phyloP scores from a whole-genome alignment of 1,140 invertebrate species.

The Drosophila kanapiae region DNA sequence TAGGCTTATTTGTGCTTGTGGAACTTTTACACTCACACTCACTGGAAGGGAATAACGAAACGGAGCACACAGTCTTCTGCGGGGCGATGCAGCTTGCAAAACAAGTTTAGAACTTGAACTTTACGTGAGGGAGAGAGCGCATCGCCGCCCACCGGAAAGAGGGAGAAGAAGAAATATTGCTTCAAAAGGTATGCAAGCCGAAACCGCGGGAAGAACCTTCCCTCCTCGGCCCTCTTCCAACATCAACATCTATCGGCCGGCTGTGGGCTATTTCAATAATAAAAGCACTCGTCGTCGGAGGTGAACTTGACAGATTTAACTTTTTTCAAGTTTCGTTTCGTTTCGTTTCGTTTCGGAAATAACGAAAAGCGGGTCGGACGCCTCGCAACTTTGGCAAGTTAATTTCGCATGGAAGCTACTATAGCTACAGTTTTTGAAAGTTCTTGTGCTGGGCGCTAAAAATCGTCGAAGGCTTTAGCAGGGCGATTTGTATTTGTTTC shows the following conservation, averaged over 20 bases:
- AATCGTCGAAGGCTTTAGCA: constrained; percentile 84
- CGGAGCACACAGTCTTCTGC: constrained; percentile 14
- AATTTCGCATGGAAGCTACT: constrained; percentile 82
- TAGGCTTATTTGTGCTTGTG: constrained; percentile 27
- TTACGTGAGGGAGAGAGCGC: constrained; percentile 44
- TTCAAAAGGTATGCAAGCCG: constrained; percentile 2
- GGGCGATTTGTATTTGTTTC: constrained; percentile 65
- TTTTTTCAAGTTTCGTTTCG: constrained; percentile 80
- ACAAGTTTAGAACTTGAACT: constrained; percentile 75
- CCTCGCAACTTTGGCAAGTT: constrained; percentile 77
- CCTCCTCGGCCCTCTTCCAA: constrained; percentile 4
- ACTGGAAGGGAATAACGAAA: neutral
- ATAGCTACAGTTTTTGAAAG: constrained; percentile 83
- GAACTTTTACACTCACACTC: constrained; percentile 57
- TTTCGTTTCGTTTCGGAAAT: constrained; percentile 76
- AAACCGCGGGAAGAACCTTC: constrained; percentile 38
- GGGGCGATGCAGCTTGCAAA: constrained; percentile 63
- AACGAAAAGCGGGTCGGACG: constrained; percentile 58
- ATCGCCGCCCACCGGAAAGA: neutral
- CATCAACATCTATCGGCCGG: neutral
- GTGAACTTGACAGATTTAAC: constrained; percentile 82
- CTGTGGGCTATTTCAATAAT: constrained; percentile 45
- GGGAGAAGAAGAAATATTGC: constrained; percentile 8
- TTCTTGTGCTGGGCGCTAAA: constrained; percentile 84
- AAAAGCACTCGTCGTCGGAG: constrained; percentile 72